Evolutionary conservation across 23 tunicate genomes (phyloP).

Genomic region (Trididemnum nubilum): DNA sequence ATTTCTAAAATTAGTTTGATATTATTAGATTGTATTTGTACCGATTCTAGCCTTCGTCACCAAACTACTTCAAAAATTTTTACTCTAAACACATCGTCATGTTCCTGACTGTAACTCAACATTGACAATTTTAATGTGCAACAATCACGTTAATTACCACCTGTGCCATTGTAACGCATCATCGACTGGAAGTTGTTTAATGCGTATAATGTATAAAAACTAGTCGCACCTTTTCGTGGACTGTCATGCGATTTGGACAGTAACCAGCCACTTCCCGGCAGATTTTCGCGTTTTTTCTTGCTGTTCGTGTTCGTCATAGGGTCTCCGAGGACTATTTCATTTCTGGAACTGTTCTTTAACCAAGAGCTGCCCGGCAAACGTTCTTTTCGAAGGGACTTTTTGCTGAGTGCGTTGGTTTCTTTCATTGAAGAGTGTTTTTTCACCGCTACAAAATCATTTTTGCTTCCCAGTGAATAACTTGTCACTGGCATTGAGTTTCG

Average conservation of each 20-base stretch:
- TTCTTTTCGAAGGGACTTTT: conserved; percentile 2
- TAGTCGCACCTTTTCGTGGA: background rate
- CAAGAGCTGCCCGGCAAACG: conserved; percentile 50
- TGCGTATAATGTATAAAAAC: too few species aligned
- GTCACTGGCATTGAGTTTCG: conserved; percentile 1
- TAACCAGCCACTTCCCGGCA: conserved; percentile 89
- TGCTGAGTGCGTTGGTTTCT: background rate
- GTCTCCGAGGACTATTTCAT: conserved; percentile 46
- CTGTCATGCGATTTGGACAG: conserved; percentile 22
- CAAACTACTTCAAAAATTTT: too few species aligned
- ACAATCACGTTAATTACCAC: too few species aligned
- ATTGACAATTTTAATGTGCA: too few species aligned
- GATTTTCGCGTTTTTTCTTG: conserved; percentile 34
- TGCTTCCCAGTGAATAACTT: background rate
- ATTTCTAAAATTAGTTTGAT: too few species aligned
- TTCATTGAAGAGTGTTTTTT: background rate
- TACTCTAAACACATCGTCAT: too few species aligned
- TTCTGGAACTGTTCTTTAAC: conserved; percentile 12
- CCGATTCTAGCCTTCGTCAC: too few species aligned
- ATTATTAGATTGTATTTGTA: too few species aligned
- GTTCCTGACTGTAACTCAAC: too few species aligned
- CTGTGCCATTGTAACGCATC: too few species aligned
- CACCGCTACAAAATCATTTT: conserved; percentile 3
- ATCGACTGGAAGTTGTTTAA: too few species aligned
- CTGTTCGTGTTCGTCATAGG: background rate